phyloP scores from a whole-genome alignment of 2,113 vertebrate species.

The Noturus placidus region DNA sequence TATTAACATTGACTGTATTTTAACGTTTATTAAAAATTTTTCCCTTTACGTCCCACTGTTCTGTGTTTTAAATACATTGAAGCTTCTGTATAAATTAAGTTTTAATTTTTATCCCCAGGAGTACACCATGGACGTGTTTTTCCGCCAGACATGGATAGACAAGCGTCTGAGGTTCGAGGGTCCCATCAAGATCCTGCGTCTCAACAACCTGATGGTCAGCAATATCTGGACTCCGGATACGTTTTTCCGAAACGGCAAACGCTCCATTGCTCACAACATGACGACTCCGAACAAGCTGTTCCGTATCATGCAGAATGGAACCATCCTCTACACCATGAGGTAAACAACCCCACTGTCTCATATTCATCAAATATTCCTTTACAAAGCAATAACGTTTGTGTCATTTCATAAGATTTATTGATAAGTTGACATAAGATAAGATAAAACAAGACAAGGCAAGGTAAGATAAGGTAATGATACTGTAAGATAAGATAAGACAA shows the following conservation, averaged over 20 bases:
- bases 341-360: slow-evolving; percentile 39
- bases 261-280: slow-evolving; percentile 84
- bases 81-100: too few species aligned
- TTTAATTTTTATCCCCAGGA: slow-evolving; percentile 59
- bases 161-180: slow-evolving; percentile 77
- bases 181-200: slow-evolving; percentile 79
- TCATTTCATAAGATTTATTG: neutral
- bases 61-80: neutral
- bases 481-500: neutral
- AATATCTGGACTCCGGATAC: slow-evolving; percentile 84
- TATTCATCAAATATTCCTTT: neutral
- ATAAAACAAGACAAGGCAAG: neutral
- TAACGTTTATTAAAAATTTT: neutral
- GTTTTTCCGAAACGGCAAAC: slow-evolving; percentile 82
- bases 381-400: neutral
- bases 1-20: neutral
- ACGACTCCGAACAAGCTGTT: slow-evolving; percentile 86
- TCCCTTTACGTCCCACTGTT: too few species aligned
- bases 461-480: neutral
- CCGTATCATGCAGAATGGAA: slow-evolving; percentile 84
- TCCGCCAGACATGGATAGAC: slow-evolving; percentile 80
- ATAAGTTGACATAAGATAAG: too few species aligned
- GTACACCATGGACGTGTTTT: slow-evolving; percentile 84
- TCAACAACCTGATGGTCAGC: slow-evolving; percentile 84
- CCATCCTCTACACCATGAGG: slow-evolving; percentile 85